phyloP scores from a whole-genome alignment of 2,113 vertebrate species.

The Oncorhynchus masou region DNA sequence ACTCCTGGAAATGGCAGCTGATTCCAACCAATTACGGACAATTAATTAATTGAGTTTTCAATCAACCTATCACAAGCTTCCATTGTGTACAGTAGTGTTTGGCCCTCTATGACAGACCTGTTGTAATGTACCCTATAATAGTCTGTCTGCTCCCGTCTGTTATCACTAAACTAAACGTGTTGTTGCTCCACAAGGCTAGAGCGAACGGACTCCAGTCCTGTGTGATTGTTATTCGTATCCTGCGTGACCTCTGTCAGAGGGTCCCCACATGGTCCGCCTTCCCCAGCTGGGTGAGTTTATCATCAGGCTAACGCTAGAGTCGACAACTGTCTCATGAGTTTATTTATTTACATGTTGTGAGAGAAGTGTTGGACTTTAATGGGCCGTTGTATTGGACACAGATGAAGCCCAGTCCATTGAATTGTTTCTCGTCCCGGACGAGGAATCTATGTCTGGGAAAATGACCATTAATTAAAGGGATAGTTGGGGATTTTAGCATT shows the following conservation, averaged over 20 bases:
- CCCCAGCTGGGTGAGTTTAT: conserved; percentile 92
- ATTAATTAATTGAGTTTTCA: conserved; percentile 9
- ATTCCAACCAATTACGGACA: conserved; percentile 53
- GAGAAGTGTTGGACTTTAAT: no score
- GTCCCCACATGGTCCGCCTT: conserved; percentile 97
- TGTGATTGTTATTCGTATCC: conserved; percentile 97
- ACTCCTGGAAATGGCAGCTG: conserved; percentile 96
- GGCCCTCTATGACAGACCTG: conserved; percentile 79
- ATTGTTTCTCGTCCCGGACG: no score
- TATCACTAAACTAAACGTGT: conserved; percentile 78
- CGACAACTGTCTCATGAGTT: no score
- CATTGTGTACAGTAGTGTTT: conserved; percentile 93
- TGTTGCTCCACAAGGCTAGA: conserved; percentile 95
- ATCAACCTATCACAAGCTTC: conserved; percentile 81
- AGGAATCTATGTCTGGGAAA: no score
- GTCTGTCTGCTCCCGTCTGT: conserved; percentile 34
- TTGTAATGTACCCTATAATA: conserved; percentile 36
- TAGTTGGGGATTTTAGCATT: no score
- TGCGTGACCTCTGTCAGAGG: conserved; percentile 94
- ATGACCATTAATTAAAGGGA: no score
- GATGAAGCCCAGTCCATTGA: no score
- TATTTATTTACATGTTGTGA: no score
- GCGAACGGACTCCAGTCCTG: conserved; percentile 99
- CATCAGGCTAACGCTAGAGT: no score
- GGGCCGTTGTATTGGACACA: no score